Evolutionary conservation across 2,888 invertebrate genomes (phyloP).

Genomic region (Ophion ventricosus): DNA sequence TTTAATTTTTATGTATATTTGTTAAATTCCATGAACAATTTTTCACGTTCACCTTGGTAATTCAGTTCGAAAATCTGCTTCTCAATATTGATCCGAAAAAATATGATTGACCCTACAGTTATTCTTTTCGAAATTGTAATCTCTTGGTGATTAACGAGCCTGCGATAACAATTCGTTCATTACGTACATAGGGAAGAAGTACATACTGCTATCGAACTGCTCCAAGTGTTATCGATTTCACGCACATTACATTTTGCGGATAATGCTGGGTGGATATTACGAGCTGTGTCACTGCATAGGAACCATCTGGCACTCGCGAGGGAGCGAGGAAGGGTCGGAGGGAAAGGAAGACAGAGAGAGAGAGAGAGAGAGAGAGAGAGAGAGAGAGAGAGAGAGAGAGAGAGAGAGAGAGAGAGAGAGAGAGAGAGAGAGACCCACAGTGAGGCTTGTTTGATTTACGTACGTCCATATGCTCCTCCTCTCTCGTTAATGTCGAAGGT

Average conservation of each 20-base stretch:
- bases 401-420: not conserved
- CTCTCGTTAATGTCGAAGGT: conserved; percentile 55
- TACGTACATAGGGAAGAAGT: conserved; percentile 7
- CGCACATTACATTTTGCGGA: conserved; percentile 52
- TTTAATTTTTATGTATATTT: not conserved
- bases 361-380: no score
- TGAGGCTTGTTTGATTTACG: conserved; percentile 38
- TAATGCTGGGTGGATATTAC: conserved; percentile 31
- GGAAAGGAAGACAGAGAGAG: conserved; percentile 4
- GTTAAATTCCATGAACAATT: no score
- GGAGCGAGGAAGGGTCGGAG: not conserved
- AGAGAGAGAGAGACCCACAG: not conserved
- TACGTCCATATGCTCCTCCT: conserved; percentile 23
- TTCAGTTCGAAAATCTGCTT: not conserved
- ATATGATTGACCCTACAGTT: no score
- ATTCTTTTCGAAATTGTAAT: not conserved
- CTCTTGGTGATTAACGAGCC: not conserved
- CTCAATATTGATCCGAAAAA: not conserved
- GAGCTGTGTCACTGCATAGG: not conserved
- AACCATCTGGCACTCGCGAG: conserved; percentile 17
- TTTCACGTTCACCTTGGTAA: no score
- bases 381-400: not conserved
- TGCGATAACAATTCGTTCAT: conserved; percentile 9
- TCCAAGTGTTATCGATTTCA: conserved; percentile 48
- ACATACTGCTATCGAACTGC: not conserved